These are phyloP conservation scores for Drosophila eohydei DNA, from an alignment of 2,888 invertebrate genomes.

Conservation along the genomic window DNA sequence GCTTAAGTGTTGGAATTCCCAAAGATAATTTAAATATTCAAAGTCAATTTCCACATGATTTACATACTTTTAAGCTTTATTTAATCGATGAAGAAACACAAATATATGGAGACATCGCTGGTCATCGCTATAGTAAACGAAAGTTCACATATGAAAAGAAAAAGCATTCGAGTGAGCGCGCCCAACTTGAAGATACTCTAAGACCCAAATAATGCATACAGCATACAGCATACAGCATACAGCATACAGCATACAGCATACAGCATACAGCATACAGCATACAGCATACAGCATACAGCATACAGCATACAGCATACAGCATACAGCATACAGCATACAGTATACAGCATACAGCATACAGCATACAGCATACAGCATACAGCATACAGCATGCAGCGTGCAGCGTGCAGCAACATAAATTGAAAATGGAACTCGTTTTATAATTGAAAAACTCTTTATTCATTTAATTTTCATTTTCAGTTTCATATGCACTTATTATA, in stretches of 20 bases:
- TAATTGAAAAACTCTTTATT: constrained; percentile 50
- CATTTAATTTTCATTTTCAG: constrained; percentile 22
- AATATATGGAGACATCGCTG: too few species aligned
- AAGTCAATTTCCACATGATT: neutral
- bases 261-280: constrained; percentile 2
- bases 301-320: neutral
- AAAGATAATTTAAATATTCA: constrained; percentile 6
- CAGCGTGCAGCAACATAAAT: constrained; percentile 16
- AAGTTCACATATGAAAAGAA: too few species aligned
- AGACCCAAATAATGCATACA: neutral
- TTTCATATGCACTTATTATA: constrained; percentile 39
- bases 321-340: constrained; percentile 1
- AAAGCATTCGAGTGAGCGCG: too few species aligned
- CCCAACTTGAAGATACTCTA: too few species aligned
- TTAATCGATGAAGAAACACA: neutral
- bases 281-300: neutral
- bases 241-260: constrained; percentile 1
- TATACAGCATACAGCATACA: neutral
- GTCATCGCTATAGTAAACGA: too few species aligned
- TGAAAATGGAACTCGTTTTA: constrained; percentile 2
- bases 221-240: constrained; percentile 4
- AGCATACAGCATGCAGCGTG: constrained; percentile 21
- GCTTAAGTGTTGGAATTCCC: neutral
- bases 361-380: constrained; percentile 2
- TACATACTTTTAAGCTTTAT: constrained; percentile 2